Base-by-base conservation (phyloP, 2,888 invertebrate species). In the Pemphredon lugubris region DNA sequence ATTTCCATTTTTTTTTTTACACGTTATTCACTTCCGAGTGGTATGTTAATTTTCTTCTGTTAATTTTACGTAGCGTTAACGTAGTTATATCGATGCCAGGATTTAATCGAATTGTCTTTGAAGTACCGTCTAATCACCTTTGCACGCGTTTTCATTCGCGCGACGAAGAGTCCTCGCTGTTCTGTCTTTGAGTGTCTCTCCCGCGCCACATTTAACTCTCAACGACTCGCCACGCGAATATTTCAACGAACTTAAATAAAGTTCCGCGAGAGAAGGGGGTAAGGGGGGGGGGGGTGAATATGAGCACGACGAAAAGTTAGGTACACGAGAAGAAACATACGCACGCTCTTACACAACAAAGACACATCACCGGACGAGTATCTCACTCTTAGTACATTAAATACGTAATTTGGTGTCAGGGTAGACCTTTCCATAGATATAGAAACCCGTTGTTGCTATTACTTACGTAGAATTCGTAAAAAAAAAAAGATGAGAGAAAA, bases 321-420 rank as follows among this genome's bases (percentile, higher is more conserved):
- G n/a, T 34, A n/a, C 2, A 34, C 4, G 11, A 34, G 11, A 34
- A 34, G 6, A 2, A 11, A 34, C 7, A 34, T 34, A n/a, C 11
- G 7, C 34, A 11, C 34, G 7, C 34, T 7, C 34, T 34, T 34
- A 2, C 2, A 34, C 4, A 4, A 34, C 34, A 44, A 44, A 67
- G 66, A 72, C 65, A 66, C 70, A 75, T 55, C 65, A 72, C 90
- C 90, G 91, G 91, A 91, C 91, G 91, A 91, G 91, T 91, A 91
- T 90, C 88, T 90, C 90, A 91, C 91, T 91, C 91, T 91, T 91
- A 92, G 94, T 94, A 94, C 94, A 93, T 94, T 93, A 95, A 90
- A 90, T 95, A 95, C 95, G 95, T 95, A 95, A 95, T 94, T 94
- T 94, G 93, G 93, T 94, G 94, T 94, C 95, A 95, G 95, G 95